A percentile compares a stretch with the other conserved stretches of the same genome.
These are phyloP conservation scores for Muricea muricata DNA, from an alignment of 92 coral and sea anemone species.

Conservation along the genomic window DNA sequence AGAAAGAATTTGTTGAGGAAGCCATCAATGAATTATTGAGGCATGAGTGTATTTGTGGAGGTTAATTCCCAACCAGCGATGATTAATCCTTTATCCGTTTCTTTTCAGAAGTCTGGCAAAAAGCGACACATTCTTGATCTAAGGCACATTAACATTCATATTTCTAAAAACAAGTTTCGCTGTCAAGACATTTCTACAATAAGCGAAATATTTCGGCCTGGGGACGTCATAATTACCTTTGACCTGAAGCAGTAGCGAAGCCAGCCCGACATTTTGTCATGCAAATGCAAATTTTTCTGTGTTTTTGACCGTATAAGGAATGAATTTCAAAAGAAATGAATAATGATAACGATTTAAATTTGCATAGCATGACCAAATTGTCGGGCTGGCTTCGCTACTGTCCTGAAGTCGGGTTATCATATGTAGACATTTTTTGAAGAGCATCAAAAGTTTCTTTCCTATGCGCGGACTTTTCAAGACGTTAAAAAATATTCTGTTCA, in stretches of 20 bases:
- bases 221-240: conserved; percentile 24
- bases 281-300: too few relatives aligned
- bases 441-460: conserved; percentile 21
- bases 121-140: conserved; percentile 35
- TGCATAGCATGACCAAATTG: too few relatives aligned
- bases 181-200: conserved; percentile 39
- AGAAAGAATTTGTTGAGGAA: conserved; percentile 14
- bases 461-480: conserved; percentile 35
- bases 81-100: too few relatives aligned
- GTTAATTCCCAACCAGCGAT: too few relatives aligned
- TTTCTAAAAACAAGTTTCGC: conserved; percentile 36
- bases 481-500: conserved; percentile 19
- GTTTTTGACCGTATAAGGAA: too few relatives aligned
- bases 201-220: conserved; percentile 11
- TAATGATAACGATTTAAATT: too few relatives aligned
- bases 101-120: conserved; percentile 37
- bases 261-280: too few relatives aligned
- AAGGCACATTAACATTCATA: conserved; percentile 26
- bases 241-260: too few relatives aligned
- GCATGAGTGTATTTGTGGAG: conserved; percentile 2
- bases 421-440: conserved; percentile 25
- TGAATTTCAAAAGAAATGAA: too few relatives aligned
- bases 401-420: conserved; percentile 41
- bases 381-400: too few relatives aligned
- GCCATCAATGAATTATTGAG: conserved; percentile 13